Conservation (phyloP, 2,113 vertebrate species). For the Gadus macrocephalus region DNA sequence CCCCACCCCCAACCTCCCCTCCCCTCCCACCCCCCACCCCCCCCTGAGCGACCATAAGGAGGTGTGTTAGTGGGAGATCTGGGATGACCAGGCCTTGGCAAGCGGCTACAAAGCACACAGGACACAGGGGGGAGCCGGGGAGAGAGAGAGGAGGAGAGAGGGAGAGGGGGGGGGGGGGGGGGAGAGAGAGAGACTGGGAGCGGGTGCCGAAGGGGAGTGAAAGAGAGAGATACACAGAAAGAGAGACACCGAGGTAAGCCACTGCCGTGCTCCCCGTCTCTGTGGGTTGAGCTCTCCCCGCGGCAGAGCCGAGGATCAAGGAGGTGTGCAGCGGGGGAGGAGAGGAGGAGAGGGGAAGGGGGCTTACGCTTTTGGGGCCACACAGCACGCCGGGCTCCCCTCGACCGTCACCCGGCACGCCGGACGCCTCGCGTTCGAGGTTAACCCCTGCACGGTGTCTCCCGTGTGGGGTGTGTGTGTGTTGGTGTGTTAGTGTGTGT, state of each 20-base stretch:
- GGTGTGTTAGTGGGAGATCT: slow-evolving; percentile 63
- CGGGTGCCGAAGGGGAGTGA: slow-evolving; percentile 22
- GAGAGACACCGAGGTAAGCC: slow-evolving; percentile 1
- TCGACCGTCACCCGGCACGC: slow-evolving; percentile 10
- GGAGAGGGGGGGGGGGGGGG: slow-evolving; percentile 23
- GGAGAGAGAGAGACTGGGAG: neutral
- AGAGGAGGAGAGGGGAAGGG: slow-evolving; percentile 12
- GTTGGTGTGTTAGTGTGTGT: too few relatives aligned
- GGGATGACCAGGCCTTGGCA: slow-evolving; percentile 64
- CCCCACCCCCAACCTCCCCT: slow-evolving; percentile 32
- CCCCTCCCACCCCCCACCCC: slow-evolving; percentile 31
- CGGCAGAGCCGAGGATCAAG: slow-evolving; percentile 29
- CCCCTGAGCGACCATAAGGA: slow-evolving; percentile 59
- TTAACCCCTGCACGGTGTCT: too few relatives aligned
- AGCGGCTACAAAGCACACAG: slow-evolving; percentile 63
- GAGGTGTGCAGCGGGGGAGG: neutral
- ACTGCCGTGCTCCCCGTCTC: slow-evolving; percentile 32
- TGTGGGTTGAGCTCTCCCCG: slow-evolving; percentile 55
- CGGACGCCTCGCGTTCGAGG: slow-evolving; percentile 15
- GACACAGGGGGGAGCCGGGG: slow-evolving; percentile 28
- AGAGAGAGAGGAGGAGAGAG: slow-evolving; percentile 19
- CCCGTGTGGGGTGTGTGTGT: too few relatives aligned
- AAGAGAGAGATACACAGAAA: slow-evolving; percentile 17
- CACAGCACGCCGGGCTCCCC: slow-evolving; percentile 16
- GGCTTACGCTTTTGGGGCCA: slow-evolving; percentile 29